Evolutionary conservation across 2,797 vertebrate genomes (phyloP), one percentile per base, ranked within the genome.

Genomic region (Psittacula echo): DNA sequence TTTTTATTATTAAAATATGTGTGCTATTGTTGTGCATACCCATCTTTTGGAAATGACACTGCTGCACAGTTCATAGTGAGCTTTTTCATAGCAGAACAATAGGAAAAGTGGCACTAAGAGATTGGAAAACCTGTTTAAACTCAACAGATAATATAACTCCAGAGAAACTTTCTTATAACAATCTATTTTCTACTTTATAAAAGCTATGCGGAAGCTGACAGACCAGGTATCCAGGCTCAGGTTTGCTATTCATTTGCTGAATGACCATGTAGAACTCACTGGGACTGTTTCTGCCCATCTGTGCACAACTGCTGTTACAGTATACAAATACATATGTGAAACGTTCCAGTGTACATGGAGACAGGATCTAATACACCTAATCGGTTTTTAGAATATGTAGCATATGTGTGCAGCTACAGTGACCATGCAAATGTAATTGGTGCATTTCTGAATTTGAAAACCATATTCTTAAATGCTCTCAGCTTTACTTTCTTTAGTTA

Each of bases 1-100:
- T 94, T 94, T 93, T 92, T 92, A 54, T 87, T 93, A 93, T 90
- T 91, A 80, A 95, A 90, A 45, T 37, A 75, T 68, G 56, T 34
- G 34, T 90, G 65, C 76, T 90, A 32, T 47, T 73, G 78, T 45
- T 92, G 47, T 51, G 72, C 54, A 60, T 70, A 71, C 21, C 39
- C 58, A 74, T 92, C 68, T 79, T 91, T 79, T 70, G 92, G 81
- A 93, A 91, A 85, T 64, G 24, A 45, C 81, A 39, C 16, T 66
- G 72, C 81, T 95, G 22, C 58, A 83, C 50, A 50, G 51, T 29
- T 94, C 60, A 60, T 4, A 83, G 74, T 7, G 71, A 77, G 72
- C 4, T 89, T 94, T 91, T 80, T 80, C 75, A 77, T 13, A 72
- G 78, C 23, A 95, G 84, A 95, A 94, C 84, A 96, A 88, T 66